Base-by-base conservation (phyloP, 2,888 invertebrate species). In the Pyrochroa serraticornis region DNA sequence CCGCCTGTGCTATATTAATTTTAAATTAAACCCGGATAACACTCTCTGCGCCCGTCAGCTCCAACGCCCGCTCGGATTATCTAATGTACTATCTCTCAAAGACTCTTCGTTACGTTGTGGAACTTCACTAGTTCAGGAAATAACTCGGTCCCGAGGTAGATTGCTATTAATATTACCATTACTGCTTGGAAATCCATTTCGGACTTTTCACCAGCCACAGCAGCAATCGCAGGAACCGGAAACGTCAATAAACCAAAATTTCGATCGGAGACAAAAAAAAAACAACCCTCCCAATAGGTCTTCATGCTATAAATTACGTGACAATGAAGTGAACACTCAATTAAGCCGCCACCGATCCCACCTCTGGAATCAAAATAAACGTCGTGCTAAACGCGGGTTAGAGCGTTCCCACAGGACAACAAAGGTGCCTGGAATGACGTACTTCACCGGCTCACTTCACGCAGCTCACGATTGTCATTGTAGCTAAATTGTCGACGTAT, bases 1-100 rank as follows among this genome's bases (percentile, higher is more conserved):
- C 85, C 85, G 85, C 83, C 84, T 85, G 85, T 74, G 82, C 82
- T 83, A 85, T 85, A 85, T 86, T 86, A 86, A 86, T 86, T 86
- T 86, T 85, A 86, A 86, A 86, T 85, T 85, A 86, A 84, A 81
- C 81, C 80, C 80, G 83, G 83, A 83, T 83, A 82, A 81, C 80
- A 79, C 79, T 75, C 71, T 72, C 67, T 64, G 61, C 69, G 66
- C 66, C 67, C 68, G 67, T 59, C 68, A 65, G 66, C 68, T 62
- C 70, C 66, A 64, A 69, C 65, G 65, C 65, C 22, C 64, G 64
- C 62, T 67, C 72, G 75, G 76, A 76, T 75, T 75, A 76, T 76
- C 75, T 75, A 72, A 74, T 73, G 74, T 73, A 75, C 71, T 74
- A 73, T 72, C 72, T 71, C 66, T 64, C 67, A 68, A 67, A 71